Evolutionary conservation across 1,140 invertebrate species (phyloP), one percentile per base, ranked within the genome.

Genomic region (Rhynchophorus ferrugineus): DNA sequence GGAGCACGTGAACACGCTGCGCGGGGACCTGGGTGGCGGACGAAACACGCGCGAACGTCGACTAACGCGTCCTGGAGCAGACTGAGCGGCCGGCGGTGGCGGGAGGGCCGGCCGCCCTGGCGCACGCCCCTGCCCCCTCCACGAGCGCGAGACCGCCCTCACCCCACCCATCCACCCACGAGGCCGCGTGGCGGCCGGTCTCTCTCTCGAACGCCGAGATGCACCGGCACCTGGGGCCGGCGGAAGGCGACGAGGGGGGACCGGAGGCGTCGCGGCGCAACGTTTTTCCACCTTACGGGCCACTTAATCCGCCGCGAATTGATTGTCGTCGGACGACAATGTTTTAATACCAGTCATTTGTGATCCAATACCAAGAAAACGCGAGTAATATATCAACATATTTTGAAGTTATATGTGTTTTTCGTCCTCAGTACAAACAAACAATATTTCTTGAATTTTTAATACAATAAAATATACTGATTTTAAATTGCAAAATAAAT

Each of bases 41-140:
- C 43, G 49, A 42, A 22, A 13, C 41, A 20, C 35, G 39, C 41
- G 37, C 6, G 9, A 57, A 49, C 54, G 33, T 39, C 21, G 38
- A 57, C 39, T 49, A 19, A 33, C 54, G 54, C 39, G 48, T 47
- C 36, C 29, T 43, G 46, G 49, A 16, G 52, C 53, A 46, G 59
- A 61, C 61, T 58, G 55, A 58, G 21, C 20, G 41, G 44, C 36
- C 47, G 51, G 17, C 46, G 43, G 49, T 36, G 19, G 44, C 62
- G 55, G 61, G 62, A 64, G 64, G 61, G 55, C 54, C 58, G 61
- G 61, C 64, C 63, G 63, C 63, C 65, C 60, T 58, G 57, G 63
- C 64, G 66, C 63, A 65, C 66, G 65, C 66, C 64, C 63, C 66
- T 53, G 57, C 59, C 59, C 66, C 66, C 62, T 53, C 65, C 57